A percentile compares a stretch with the other conserved stretches of the same genome.
phyloP scores from a whole-genome alignment of 2,888 invertebrate genomes.

The Cryptocheilus praepositus region DNA sequence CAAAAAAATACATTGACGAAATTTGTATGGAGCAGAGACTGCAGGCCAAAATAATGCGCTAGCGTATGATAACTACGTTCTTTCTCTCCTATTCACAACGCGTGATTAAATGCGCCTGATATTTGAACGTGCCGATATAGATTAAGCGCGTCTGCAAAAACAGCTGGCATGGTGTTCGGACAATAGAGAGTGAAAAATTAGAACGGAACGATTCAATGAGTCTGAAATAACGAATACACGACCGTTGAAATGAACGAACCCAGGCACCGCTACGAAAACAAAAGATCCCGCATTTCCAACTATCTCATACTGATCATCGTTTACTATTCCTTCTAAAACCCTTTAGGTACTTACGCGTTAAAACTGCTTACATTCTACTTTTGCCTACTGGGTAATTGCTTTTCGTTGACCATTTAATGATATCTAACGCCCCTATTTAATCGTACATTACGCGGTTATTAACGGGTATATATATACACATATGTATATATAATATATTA shows the following conservation, averaged over 20 bases:
- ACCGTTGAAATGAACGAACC: no score
- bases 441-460: slow-evolving; percentile 32
- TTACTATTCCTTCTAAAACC: slow-evolving; percentile 6
- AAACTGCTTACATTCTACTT: slow-evolving; percentile 36
- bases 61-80: no score
- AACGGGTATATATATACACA: slow-evolving; percentile 39
- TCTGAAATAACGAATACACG: no score
- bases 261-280: no score
- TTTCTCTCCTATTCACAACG: no score
- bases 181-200: no score
- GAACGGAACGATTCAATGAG: no score
- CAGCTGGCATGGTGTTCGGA: slow-evolving; percentile 7
- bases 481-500: slow-evolving; percentile 40
- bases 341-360: slow-evolving; percentile 19
- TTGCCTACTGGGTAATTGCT: slow-evolving; percentile 57
- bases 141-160: slow-evolving; percentile 18
- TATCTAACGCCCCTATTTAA: slow-evolving; percentile 35
- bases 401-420: slow-evolving; percentile 60
- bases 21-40: no score
- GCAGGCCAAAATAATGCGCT: no score
- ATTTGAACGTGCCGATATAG: slow-evolving; percentile 18
- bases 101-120: background rate
- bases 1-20: no score
- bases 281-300: no score
- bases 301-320: background rate